A percentile compares a stretch with the other conserved stretches of the same genome.
phyloP scores from a whole-genome alignment of 2,113 vertebrate genomes.

The Clupea harengus region DNA sequence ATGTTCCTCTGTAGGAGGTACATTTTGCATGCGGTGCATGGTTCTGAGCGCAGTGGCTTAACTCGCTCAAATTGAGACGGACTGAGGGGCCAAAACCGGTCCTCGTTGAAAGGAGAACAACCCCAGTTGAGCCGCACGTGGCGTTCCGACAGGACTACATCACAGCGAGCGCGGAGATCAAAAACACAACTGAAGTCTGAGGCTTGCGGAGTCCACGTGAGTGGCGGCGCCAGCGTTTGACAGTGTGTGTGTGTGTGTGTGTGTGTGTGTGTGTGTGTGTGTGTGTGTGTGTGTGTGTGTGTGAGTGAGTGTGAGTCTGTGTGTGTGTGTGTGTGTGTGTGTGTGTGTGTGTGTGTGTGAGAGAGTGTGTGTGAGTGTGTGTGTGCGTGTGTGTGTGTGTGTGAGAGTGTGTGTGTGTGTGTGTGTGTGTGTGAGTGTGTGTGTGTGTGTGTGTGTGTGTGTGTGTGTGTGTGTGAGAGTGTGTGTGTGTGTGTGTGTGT shows the following conservation, averaged over 20 bases:
- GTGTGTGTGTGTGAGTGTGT: too few species aligned
- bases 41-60: not conserved
- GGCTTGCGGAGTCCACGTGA: too few species aligned
- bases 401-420: not conserved
- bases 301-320: not conserved
- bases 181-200: not conserved
- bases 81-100: not conserved
- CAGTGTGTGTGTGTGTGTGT: too few species aligned
- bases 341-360: conserved; percentile 1
- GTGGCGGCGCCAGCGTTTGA: too few species aligned
- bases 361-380: too few species aligned
- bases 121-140: not conserved
- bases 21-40: not conserved
- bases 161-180: not conserved
- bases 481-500: not conserved
- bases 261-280: not conserved
- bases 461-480: not conserved
- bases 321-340: not conserved
- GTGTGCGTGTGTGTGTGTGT: not conserved
- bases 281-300: not conserved
- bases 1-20: not conserved
- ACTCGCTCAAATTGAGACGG: not conserved
- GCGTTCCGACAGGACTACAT: not conserved
- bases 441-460: not conserved
- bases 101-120: not conserved